These are phyloP conservation scores for Nomada goodeniana DNA, from an alignment of 2,888 invertebrate genomes.

Conservation along the genomic window DNA sequence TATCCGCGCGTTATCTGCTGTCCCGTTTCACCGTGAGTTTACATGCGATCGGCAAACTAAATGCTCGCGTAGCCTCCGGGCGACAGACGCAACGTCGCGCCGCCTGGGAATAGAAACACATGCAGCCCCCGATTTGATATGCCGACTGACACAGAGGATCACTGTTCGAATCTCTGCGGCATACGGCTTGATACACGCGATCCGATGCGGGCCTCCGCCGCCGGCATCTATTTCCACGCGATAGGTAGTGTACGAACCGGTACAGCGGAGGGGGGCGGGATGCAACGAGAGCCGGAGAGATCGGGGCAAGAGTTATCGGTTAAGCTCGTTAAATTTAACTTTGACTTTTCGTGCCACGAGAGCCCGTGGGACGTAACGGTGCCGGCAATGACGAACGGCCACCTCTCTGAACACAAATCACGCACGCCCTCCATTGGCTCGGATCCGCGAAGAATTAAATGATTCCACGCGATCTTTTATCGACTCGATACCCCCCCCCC, in stretches of 20 bases:
- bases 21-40: constrained; percentile 46
- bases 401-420: constrained; percentile 69
- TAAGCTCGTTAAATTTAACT: constrained; percentile 73
- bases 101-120: constrained; percentile 58
- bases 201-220: constrained; percentile 44
- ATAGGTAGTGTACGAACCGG: constrained; percentile 5
- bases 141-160: constrained; percentile 73
- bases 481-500: constrained; percentile 37
- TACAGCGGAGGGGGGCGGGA: constrained; percentile 23
- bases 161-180: constrained; percentile 74
- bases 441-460: constrained; percentile 68
- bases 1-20: constrained; percentile 52
- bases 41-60: constrained; percentile 49
- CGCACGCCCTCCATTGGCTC: constrained; percentile 59
- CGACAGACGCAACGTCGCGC: constrained; percentile 56
- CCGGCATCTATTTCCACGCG: constrained; percentile 47
- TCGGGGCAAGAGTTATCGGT: constrained; percentile 67
- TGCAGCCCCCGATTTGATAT: constrained; percentile 72
- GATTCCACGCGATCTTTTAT: constrained; percentile 66
- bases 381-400: constrained; percentile 71
- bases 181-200: constrained; percentile 68
- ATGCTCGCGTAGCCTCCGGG: constrained; percentile 54
- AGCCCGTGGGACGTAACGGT: constrained; percentile 71
- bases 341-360: constrained; percentile 67
- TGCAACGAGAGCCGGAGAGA: constrained; percentile 30